Evolutionary conservation across 35 echinoderm and acorn worm species (phyloP), one percentile per base, ranked within the genome.

Genomic region (Heliocidaris tuberculata): DNA sequence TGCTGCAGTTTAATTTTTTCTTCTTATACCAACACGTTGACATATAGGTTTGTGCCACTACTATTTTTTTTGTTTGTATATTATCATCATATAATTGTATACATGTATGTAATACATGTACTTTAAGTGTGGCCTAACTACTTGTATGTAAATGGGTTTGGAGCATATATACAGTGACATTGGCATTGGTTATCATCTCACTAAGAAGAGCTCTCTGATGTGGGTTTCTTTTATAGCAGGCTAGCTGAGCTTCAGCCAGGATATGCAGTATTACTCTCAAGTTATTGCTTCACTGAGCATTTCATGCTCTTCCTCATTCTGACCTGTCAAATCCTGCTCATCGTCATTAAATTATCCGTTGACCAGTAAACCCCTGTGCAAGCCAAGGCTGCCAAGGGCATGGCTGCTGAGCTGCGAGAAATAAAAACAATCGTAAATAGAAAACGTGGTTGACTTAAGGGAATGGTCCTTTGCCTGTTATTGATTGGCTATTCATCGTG

Each of bases 301-400:
- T 89, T 89, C 86, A 89, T 30, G 86, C 86, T 89, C 31, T 89
- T 89, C 86, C 6, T 89, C 86, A 89, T 89, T 35, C 31, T 13
- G 86, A 13, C 31, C 35, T 42, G 32, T 15, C 86, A 89, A 89
- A 27, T 32, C 86, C 35, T 42, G 35, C 35, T 2, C 86, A 4
- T 13, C 2, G 24, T 89, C 15, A 2, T 89, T 89, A 2, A 89
- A 30, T 27, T 89, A 32, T 89, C 13, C 86, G 86, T 15, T 32
- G 31, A 89, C 31, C 24, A 15, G 24, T 13, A 35, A 32, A 30
- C 31, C 4, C 3, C 35, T 0, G 35, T 42, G 35, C 35, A 42
- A 42, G 35, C 35, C 35, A 42, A 42, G 35, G 35, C 35, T 42
- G 35, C 35, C 35, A 42, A 42, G 35, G 35, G 35, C n/a, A 85